Evolutionary conservation across 1,140 invertebrate species (phyloP).

Genomic region (Rhopalosiphum maidis): DNA sequence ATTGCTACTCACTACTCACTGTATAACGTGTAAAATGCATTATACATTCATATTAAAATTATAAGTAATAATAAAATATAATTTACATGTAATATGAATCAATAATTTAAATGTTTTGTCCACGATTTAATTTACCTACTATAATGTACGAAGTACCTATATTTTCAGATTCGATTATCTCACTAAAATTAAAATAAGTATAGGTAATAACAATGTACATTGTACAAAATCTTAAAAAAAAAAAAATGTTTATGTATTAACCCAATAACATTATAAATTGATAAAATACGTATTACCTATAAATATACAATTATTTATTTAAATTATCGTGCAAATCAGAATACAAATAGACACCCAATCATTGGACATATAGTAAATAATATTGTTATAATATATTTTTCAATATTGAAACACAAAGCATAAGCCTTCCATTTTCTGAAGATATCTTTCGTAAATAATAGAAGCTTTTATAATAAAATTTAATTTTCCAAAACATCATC

Average conservation of each 20-base stretch:
- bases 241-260: not conserved
- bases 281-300: not conserved
- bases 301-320: not conserved
- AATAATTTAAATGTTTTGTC: not conserved
- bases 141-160: not conserved
- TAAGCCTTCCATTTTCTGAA: not conserved
- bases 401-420: not conserved
- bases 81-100: not conserved
- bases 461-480: not conserved
- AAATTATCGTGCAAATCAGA: not conserved
- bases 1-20: not conserved
- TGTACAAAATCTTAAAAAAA: not conserved
- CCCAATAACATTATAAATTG: not conserved
- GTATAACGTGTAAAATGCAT: not conserved
- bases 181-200: not conserved
- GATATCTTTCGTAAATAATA: not conserved
- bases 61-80: too few relatives aligned
- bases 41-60: not conserved
- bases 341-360: too few relatives aligned
- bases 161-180: not conserved
- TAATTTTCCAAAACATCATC: not conserved
- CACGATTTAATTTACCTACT: not conserved
- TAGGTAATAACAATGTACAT: not conserved
- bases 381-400: not conserved
- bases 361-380: not conserved